Evolutionary conservation across 2,888 invertebrate species (phyloP).

Genomic region (Cheiracanthium punctorium): DNA sequence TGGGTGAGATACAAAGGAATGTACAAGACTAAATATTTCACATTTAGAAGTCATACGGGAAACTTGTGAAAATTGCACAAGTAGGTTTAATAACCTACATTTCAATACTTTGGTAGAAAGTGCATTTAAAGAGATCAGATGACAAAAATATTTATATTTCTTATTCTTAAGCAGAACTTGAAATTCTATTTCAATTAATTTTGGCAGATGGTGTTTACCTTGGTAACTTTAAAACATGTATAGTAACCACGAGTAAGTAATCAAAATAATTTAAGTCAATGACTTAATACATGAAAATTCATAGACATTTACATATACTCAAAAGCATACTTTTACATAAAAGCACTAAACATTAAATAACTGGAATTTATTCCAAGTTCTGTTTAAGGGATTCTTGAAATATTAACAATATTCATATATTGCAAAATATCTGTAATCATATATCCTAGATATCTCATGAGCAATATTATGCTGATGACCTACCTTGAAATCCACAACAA

Average conservation of each 20-base stretch:
- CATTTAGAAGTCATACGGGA: constrained; percentile 20
- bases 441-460: constrained; percentile 56
- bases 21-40: constrained; percentile 57
- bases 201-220: too few relatives aligned
- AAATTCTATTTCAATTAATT: constrained; percentile 23
- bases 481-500: constrained; percentile 41
- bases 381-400: constrained; percentile 57
- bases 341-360: too few relatives aligned
- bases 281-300: too few relatives aligned
- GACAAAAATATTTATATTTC: constrained; percentile 61
- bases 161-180: constrained; percentile 56
- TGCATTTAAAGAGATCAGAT: constrained; percentile 65
- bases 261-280: too few relatives aligned
- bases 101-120: constrained; percentile 65
- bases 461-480: constrained; percentile 35
- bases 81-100: constrained; percentile 38
- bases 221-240: too few relatives aligned
- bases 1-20: constrained; percentile 42
- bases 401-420: constrained; percentile 60
- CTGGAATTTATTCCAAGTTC: constrained; percentile 55
- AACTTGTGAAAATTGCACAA: constrained; percentile 55
- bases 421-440: constrained; percentile 58
- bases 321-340: too few relatives aligned
- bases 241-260: too few relatives aligned
- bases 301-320: too few relatives aligned